Evolutionary conservation across 2,797 vertebrate species (phyloP).

Genomic region (Limosa lapponica): DNA sequence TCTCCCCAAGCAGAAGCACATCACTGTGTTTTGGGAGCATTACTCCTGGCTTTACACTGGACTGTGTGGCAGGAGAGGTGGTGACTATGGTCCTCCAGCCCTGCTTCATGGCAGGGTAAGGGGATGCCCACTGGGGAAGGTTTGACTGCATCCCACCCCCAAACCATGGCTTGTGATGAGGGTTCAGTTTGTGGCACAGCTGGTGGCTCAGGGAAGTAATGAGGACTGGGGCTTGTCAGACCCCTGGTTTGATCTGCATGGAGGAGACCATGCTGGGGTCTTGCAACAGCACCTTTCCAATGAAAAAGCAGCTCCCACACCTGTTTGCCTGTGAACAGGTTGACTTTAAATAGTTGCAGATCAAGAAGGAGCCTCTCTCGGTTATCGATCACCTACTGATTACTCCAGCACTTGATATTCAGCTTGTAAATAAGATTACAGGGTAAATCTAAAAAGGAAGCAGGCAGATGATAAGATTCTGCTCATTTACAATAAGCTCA

Average conservation of each 20-base stretch:
- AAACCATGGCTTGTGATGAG: neutral
- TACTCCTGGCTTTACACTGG: neutral
- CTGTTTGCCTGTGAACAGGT: neutral
- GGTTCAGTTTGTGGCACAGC: neutral
- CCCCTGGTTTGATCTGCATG: rapidly evolving
- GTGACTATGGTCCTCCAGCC: neutral
- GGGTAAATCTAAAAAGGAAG: neutral
- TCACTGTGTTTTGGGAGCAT: neutral
- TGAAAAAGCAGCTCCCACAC: neutral
- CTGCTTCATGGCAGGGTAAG: neutral
- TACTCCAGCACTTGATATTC: neutral
- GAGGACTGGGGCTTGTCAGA: neutral
- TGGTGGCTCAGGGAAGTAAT: neutral
- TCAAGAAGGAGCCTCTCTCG: neutral
- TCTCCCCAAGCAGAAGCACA: neutral
- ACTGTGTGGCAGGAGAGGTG: neutral
- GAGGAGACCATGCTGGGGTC: rapidly evolving
- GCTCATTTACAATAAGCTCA: conserved; percentile 3
- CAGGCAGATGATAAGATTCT: neutral
- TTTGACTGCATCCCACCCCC: neutral
- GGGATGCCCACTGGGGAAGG: neutral
- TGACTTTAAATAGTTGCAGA: neutral
- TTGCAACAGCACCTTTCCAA: neutral
- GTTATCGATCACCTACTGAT: neutral
- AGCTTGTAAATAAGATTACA: conserved; percentile 19